phyloP scores from a whole-genome alignment of 1,140 invertebrate species.

The Drosophila oshimai region DNA sequence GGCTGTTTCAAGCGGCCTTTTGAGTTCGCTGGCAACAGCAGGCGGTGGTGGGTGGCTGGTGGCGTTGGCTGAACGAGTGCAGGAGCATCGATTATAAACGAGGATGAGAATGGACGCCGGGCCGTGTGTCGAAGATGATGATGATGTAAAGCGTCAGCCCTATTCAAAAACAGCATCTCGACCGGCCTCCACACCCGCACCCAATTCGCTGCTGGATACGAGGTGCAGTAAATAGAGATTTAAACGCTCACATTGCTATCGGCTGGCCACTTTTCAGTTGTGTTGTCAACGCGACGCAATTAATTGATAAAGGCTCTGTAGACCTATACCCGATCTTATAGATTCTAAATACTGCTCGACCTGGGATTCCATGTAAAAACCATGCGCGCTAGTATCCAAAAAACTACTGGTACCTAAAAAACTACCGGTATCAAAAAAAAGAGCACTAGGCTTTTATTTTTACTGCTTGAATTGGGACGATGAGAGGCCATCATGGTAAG shows the following conservation, averaged over 20 bases:
- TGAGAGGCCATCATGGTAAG: too few species aligned
- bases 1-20: slow-evolving; percentile 51
- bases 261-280: slow-evolving; percentile 48
- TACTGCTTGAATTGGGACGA: too few species aligned
- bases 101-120: slow-evolving; percentile 2
- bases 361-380: too few species aligned
- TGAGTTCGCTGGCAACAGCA: slow-evolving; percentile 71
- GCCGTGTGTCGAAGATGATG: slow-evolving; percentile 46
- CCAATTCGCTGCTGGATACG: slow-evolving; percentile 34
- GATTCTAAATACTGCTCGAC: too few species aligned
- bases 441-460: too few species aligned
- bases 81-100: slow-evolving; percentile 8
- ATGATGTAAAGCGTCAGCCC: slow-evolving; percentile 53
- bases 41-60: slow-evolving; percentile 35
- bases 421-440: too few species aligned
- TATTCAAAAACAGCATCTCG: slow-evolving; percentile 37
- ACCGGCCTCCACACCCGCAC: slow-evolving; percentile 36
- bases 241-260: slow-evolving; percentile 48
- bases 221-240: slow-evolving; percentile 78
- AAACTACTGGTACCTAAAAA: too few species aligned
- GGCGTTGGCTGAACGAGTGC: not conserved
- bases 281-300: slow-evolving; percentile 40
- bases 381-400: too few species aligned
- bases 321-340: not conserved
- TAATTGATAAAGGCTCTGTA: not conserved